Percentiles rank a stretch among this genome's conserved stretches.
Evolutionary conservation across 2,888 invertebrate genomes (phyloP).

Genomic region (Crepidodera aurea): DNA sequence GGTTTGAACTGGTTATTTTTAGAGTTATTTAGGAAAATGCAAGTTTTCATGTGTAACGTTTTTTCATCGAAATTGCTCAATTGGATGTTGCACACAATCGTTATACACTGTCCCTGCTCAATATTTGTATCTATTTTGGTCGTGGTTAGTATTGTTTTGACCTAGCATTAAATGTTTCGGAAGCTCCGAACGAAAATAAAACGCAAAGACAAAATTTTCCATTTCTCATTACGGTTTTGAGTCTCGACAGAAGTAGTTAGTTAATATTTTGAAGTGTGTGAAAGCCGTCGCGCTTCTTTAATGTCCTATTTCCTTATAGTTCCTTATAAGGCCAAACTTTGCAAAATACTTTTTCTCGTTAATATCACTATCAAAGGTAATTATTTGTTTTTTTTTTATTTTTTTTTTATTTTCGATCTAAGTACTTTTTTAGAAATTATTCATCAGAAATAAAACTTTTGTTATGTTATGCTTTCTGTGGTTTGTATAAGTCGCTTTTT

Average conservation of each 20-base stretch:
- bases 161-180: conserved; percentile 31
- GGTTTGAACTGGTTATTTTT: conserved; percentile 4
- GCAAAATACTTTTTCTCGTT: conserved; percentile 31
- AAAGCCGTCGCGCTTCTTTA: conserved; percentile 24
- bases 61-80: conserved; percentile 11
- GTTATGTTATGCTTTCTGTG: too few relatives aligned
- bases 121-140: conserved; percentile 28
- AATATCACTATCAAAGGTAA: conserved; percentile 37
- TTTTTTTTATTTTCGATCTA: too few relatives aligned
- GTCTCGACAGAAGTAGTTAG: conserved; percentile 21
- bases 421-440: neutral
- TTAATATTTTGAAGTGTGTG: conserved; percentile 24
- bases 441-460: too few relatives aligned
- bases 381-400: conserved; percentile 11
- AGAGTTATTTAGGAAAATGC: neutral
- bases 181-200: conserved; percentile 31
- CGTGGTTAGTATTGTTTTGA: conserved; percentile 22
- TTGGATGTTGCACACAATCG: conserved; percentile 14
- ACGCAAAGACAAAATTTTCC: conserved; percentile 20
- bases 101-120: conserved; percentile 12
- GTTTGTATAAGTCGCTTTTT: too few relatives aligned
- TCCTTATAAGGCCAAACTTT: conserved; percentile 32
- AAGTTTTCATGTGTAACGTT: neutral
- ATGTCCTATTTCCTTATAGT: conserved; percentile 34
- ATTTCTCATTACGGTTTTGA: conserved; percentile 21